Conservation (phyloP, 2,888 invertebrate species). For the Aromia moschata region DNA sequence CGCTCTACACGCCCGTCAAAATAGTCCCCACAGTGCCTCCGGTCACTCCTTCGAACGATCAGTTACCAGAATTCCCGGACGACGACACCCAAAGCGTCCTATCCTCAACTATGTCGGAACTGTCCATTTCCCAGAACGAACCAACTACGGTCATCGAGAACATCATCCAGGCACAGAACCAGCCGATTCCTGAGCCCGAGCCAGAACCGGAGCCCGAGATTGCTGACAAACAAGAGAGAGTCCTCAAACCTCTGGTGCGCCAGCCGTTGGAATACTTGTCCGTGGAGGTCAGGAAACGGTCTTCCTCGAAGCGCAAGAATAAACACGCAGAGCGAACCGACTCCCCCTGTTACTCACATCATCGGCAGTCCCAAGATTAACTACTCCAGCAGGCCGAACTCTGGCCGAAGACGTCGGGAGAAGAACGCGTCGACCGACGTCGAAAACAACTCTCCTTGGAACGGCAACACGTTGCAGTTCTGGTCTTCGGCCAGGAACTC, state of each 20-base stretch:
- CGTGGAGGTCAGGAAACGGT: slow-evolving; percentile 72
- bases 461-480: slow-evolving; percentile 76
- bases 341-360: slow-evolving; percentile 71
- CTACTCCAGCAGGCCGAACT: slow-evolving; percentile 66
- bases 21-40: slow-evolving; percentile 67
- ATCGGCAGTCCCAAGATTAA: slow-evolving; percentile 71
- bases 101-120: slow-evolving; percentile 79
- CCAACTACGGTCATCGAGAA: slow-evolving; percentile 70
- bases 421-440: slow-evolving; percentile 59
- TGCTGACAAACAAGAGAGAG: slow-evolving; percentile 61
- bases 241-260: slow-evolving; percentile 73
- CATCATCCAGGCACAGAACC: slow-evolving; percentile 61
- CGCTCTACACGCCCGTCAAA: slow-evolving; percentile 62
- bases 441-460: slow-evolving; percentile 64
- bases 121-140: slow-evolving; percentile 75
- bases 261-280: slow-evolving; percentile 81
- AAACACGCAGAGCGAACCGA: slow-evolving; percentile 73
- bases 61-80: slow-evolving; percentile 65
- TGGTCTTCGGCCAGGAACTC: slow-evolving; percentile 66
- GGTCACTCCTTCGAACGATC: slow-evolving; percentile 74
- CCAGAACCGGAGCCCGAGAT: slow-evolving; percentile 56
- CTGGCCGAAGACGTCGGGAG: slow-evolving; percentile 65
- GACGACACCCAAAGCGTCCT: slow-evolving; percentile 80
- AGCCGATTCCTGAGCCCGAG: slow-evolving; percentile 48
- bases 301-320: slow-evolving; percentile 73